Evolutionary conservation across 2,113 vertebrate species (phyloP).

Genomic region (Dasyprocta punctata): DNA sequence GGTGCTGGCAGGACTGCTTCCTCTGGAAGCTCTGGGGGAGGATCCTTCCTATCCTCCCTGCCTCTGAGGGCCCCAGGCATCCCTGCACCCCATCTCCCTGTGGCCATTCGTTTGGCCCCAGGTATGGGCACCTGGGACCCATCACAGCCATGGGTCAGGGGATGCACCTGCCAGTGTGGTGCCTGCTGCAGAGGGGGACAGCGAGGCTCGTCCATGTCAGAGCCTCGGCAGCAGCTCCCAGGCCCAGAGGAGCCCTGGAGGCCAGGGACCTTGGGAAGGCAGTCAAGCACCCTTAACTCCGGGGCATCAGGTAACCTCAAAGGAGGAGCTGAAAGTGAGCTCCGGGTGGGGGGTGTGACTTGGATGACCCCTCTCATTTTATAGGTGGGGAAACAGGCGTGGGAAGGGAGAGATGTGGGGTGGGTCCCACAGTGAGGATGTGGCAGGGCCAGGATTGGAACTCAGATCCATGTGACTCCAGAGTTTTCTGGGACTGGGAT

Average conservation of each 20-base stretch:
- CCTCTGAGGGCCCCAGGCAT: not conserved
- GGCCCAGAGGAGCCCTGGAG: not conserved
- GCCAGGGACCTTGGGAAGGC: not conserved
- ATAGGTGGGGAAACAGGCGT: not conserved
- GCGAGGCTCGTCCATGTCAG: fast-evolving
- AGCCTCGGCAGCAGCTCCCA: fast-evolving
- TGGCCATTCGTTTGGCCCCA: fast-evolving
- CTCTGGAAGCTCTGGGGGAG: not conserved
- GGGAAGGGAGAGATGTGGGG: not conserved
- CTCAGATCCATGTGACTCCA: not conserved
- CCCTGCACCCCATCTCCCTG: not conserved
- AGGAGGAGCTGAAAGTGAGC: not conserved
- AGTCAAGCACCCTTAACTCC: not conserved
- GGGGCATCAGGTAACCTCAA: fast-evolving
- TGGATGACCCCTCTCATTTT: not conserved
- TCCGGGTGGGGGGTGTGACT: not conserved
- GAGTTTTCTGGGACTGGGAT: not conserved
- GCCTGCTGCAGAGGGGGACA: not conserved
- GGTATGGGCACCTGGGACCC: not conserved
- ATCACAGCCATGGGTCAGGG: fast-evolving
- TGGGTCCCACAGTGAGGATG: not conserved
- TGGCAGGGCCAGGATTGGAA: not conserved
- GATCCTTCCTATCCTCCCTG: not conserved
- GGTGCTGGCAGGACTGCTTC: not conserved
- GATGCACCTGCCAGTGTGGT: fast-evolving